Evolutionary conservation across 1,140 invertebrate genomes (phyloP).

Genomic region (Macrobrachium rosenbergii): DNA sequence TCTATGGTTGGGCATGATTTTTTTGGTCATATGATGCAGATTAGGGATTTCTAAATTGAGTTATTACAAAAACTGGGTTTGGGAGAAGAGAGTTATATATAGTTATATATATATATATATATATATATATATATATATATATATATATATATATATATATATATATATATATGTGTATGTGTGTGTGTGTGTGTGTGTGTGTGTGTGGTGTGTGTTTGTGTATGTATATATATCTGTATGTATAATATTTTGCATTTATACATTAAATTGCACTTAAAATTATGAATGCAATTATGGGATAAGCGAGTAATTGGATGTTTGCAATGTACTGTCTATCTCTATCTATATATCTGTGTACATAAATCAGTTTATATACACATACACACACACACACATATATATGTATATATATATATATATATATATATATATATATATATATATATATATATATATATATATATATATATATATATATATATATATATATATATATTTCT

Average conservation of each 20-base stretch:
- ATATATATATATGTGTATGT: conserved; percentile 4
- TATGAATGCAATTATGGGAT: too few species aligned
- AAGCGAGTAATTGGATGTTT: too few species aligned
- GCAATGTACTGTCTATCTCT: too few species aligned
- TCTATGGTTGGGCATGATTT: too few species aligned
- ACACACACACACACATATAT: background rate
- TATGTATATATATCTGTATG: too few species aligned
- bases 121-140: background rate
- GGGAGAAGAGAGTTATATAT: too few species aligned
- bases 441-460: background rate
- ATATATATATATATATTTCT: conserved; percentile 6
- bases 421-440: conserved; percentile 15
- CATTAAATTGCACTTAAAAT: too few species aligned
- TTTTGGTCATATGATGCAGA: too few species aligned
- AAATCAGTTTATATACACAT: background rate
- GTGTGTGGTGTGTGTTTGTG: background rate
- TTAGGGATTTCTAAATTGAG: too few species aligned
- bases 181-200: conserved; percentile 5
- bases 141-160: conserved; percentile 11
- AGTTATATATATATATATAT: too few species aligned
- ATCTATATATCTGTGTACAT: background rate
- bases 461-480: conserved; percentile 18
- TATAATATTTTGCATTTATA: too few species aligned
- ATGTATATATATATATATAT: background rate
- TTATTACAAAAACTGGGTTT: too few species aligned